Evolutionary conservation across 2,113 vertebrate genomes (phyloP), one percentile per base, ranked within the genome.

Genomic region (Cettia cetti): DNA sequence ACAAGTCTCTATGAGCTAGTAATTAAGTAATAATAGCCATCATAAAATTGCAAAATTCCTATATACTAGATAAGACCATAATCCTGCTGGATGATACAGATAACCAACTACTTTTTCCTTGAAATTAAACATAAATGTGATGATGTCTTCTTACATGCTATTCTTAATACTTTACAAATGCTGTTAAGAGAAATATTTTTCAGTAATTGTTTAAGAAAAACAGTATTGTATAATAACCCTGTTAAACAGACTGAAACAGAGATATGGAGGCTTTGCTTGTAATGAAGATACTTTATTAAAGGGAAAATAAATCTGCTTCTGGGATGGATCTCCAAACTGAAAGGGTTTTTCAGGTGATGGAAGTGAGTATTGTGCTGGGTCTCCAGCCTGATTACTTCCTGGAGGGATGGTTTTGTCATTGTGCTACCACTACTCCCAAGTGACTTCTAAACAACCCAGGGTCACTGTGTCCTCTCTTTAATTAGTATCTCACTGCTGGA

Each of bases 401-500:
- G 84, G 96, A 95, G 86, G 94, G 96, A 97, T 97, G 94, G 83
- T 90, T 96, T 97, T 96, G 94, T 95, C 92, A 94, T 91, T 97
- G 95, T 95, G 89, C 91, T 35, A 61, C 89, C 71, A 90, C 90
- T 94, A 91, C 96, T 97, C 94, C 95, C 80, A 63, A 90, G 94
- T 91, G 96, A 97, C 96, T 97, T 95, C 95, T 95, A 96, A 98
- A 98, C 92, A 97, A 97, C 89, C 86, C 86, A 91, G 90, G 96
- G 97, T 98, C 97, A 97, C 89, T 56, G 75, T 89, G 96, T 97
- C 96, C 95, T 96, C 96, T 96, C 97, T 98, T 97, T 98, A 97
- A 98, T 98, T 98, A 97, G 97, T 96, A 97, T 97, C 95, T 97
- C 95, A 96, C 95, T 96, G 96, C 94, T 97, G 92, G 95, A 97